These are phyloP conservation scores for Pipistrellus pygmaeus DNA, from an alignment of 2,797 vertebrate species.

Conservation along the genomic window DNA sequence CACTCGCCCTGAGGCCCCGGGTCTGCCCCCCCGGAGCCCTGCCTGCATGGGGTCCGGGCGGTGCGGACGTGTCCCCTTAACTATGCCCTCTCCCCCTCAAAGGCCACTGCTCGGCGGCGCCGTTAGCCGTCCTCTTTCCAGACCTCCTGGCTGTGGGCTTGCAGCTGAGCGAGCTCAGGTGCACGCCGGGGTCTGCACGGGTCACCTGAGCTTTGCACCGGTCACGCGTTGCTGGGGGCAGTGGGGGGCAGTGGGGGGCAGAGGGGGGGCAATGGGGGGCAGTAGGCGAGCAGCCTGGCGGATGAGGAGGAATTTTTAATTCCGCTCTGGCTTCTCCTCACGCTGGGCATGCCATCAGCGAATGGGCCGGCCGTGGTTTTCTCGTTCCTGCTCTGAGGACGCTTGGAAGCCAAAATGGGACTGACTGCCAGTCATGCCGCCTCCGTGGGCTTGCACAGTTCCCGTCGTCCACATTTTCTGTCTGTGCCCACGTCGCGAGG, in stretches of 20 bases:
- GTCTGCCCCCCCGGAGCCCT: neutral
- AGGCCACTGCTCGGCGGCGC: neutral
- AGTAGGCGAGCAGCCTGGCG: neutral
- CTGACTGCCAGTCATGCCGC: neutral
- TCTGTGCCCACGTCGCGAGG: neutral
- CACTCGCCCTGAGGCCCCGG: conserved; percentile 7
- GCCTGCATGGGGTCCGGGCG: neutral
- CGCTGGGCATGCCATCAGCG: neutral
- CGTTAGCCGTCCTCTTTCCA: neutral
- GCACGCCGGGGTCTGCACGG: neutral
- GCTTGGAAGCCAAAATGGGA: conserved; percentile 56
- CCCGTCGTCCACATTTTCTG: neutral
- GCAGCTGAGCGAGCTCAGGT: neutral
- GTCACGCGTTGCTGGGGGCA: neutral
- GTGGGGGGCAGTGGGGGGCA: neutral
- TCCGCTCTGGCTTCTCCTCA: neutral
- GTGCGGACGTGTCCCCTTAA: neutral
- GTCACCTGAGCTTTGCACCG: neutral
- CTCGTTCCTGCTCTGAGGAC: conserved; percentile 32
- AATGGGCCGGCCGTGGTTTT: neutral
- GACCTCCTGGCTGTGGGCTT: neutral
- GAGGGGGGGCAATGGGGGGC: neutral
- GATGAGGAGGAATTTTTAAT: neutral
- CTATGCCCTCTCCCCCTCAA: neutral
- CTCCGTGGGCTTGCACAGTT: neutral